Percentiles rank a stretch among this genome's conserved stretches.
Conservation (phyloP, 2,113 vertebrate species). For the Zingel zingel region DNA sequence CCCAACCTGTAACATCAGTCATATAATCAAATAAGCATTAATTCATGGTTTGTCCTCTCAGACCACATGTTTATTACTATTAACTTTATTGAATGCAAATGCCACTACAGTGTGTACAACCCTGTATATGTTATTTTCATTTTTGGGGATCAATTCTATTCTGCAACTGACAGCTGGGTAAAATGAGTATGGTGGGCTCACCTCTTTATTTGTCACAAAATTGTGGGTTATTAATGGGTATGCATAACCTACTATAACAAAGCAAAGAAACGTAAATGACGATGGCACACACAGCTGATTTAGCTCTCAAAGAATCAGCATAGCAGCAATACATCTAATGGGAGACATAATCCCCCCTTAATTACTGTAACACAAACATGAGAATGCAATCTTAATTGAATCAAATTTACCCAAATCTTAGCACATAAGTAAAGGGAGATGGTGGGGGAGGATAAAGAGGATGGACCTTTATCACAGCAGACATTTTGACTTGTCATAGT, state of each 20-base stretch:
- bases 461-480: no score
- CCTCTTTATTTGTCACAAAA: background rate
- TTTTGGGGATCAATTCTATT: background rate
- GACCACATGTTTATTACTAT: background rate
- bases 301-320: background rate
- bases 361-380: background rate
- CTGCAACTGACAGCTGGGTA: background rate
- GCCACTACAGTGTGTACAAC: background rate
- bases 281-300: no score
- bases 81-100: background rate
- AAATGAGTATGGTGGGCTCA: background rate
- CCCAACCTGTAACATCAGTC: background rate
- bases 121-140: background rate
- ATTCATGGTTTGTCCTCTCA: background rate
- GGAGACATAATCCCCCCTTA: background rate
- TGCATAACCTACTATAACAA: background rate
- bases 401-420: background rate
- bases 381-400: background rate
- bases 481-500: no score
- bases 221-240: background rate
- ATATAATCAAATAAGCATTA: background rate
- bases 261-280: background rate
- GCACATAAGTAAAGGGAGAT: background rate
- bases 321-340: background rate
- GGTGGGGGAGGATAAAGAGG: background rate